Evolutionary conservation across 2,113 vertebrate genomes (phyloP).

Genomic region (Poecile atricapillus): DNA sequence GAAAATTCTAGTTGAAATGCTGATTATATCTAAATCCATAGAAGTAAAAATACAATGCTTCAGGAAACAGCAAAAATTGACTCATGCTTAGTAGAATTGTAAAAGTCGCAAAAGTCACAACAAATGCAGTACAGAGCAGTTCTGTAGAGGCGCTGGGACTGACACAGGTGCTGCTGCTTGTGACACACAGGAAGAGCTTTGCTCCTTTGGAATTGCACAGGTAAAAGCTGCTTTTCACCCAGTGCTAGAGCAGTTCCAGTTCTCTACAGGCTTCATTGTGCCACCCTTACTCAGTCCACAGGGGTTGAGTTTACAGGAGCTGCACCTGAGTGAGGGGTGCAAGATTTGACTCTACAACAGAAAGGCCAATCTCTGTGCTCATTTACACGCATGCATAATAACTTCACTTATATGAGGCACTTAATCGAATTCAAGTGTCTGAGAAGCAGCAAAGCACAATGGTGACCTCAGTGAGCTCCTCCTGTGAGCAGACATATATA

Average conservation of each 20-base stretch:
- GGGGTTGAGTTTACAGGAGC: slow-evolving; percentile 22
- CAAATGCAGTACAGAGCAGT: background rate
- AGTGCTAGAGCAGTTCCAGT: slow-evolving; percentile 4
- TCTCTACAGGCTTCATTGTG: slow-evolving; percentile 10
- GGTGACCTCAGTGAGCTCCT: background rate
- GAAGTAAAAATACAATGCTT: slow-evolving; percentile 5
- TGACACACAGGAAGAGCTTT: background rate
- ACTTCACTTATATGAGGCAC: background rate
- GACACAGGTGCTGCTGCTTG: background rate
- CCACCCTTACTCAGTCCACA: slow-evolving; percentile 32
- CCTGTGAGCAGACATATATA: background rate
- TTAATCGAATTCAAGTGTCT: background rate
- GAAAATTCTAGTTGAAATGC: slow-evolving; percentile 36
- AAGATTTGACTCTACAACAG: slow-evolving; percentile 9
- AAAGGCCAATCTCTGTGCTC: background rate
- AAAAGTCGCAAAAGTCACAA: slow-evolving; percentile 16
- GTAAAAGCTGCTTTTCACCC: background rate
- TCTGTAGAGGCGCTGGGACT: background rate
- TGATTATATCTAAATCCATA: background rate
- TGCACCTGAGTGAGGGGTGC: slow-evolving; percentile 26
- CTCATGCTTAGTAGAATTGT: slow-evolving; percentile 1
- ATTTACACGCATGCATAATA: background rate
- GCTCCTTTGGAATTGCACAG: background rate
- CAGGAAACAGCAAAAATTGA: slow-evolving; percentile 3
- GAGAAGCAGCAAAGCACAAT: background rate